These are phyloP conservation scores for Thysanoteuthis rhombus DNA, from an alignment of 2,888 invertebrate genomes.

Conservation along the genomic window DNA sequence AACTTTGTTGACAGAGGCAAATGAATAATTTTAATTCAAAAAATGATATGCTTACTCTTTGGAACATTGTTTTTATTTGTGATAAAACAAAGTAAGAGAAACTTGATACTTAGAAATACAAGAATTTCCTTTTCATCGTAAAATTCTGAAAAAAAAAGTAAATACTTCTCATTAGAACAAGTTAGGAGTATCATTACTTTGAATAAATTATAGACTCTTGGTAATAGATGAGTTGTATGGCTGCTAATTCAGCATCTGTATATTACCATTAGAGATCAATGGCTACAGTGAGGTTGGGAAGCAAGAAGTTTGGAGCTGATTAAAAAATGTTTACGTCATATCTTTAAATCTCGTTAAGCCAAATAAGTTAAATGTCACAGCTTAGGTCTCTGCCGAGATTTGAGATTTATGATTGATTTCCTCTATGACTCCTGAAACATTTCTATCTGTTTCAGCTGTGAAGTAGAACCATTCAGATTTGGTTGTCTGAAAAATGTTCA, in stretches of 20 bases:
- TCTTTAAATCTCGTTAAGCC: not conserved
- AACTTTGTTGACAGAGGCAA: too few relatives aligned
- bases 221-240: not conserved
- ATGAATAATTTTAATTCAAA: too few relatives aligned
- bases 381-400: not conserved
- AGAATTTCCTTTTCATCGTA: not conserved
- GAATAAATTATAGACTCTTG: not conserved
- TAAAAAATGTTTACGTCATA: not conserved
- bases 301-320: not conserved
- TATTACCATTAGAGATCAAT: not conserved
- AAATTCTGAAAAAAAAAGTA: not conserved
- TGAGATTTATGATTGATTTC: not conserved
- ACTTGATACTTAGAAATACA: not conserved
- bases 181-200: not conserved
- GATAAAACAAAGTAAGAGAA: not conserved
- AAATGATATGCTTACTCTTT: too few relatives aligned
- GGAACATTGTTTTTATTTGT: not conserved
- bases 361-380: slow-evolving; percentile 12
- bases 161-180: not conserved
- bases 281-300: not conserved
- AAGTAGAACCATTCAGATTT: not conserved
- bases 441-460: not conserved
- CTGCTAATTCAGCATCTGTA: too few relatives aligned
- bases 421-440: not conserved
- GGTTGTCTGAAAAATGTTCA: not conserved